A percentile compares a stretch with the other conserved stretches of the same genome.
These are phyloP conservation scores for Drosophila neotestacea DNA, from an alignment of 2,888 invertebrate species.

Conservation along the genomic window DNA sequence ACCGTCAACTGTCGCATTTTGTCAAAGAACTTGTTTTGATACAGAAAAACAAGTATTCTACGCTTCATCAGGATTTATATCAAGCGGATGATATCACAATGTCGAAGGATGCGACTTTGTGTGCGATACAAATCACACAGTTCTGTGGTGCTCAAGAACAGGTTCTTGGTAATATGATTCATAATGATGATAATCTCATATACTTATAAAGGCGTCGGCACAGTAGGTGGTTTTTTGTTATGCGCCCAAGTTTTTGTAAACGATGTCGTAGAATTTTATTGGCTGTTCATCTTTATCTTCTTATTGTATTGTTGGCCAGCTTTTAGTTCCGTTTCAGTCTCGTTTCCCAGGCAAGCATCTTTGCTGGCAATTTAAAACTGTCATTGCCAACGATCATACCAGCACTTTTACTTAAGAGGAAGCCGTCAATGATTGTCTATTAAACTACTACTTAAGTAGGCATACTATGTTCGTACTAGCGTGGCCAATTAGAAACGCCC, in stretches of 20 bases:
- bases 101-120: conserved; percentile 57
- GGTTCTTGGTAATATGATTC: conserved; percentile 34
- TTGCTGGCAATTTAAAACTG: conserved; percentile 14
- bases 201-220: neutral
- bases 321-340: conserved; percentile 43
- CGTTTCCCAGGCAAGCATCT: conserved; percentile 31
- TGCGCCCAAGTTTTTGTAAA: conserved; percentile 25
- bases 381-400: conserved; percentile 36
- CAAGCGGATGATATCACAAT: conserved; percentile 57
- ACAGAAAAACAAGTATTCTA: conserved; percentile 12
- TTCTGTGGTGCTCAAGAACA: conserved; percentile 13
- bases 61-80: conserved; percentile 64
- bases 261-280: conserved; percentile 27
- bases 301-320: conserved; percentile 10
- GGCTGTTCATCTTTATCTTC: conserved; percentile 4
- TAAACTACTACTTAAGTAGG: conserved; percentile 63
- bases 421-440: conserved; percentile 53
- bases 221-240: conserved; percentile 21
- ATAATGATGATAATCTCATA: conserved; percentile 18
- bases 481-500: conserved; percentile 71
- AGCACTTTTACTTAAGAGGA: conserved; percentile 28
- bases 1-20: neutral
- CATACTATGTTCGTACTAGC: conserved; percentile 35
- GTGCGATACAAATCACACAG: conserved; percentile 21
- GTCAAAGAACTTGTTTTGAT: conserved; percentile 43